These are phyloP conservation scores for Cremastinae sp. DNA, from an alignment of 2,888 invertebrate species.

Conservation along the genomic window DNA sequence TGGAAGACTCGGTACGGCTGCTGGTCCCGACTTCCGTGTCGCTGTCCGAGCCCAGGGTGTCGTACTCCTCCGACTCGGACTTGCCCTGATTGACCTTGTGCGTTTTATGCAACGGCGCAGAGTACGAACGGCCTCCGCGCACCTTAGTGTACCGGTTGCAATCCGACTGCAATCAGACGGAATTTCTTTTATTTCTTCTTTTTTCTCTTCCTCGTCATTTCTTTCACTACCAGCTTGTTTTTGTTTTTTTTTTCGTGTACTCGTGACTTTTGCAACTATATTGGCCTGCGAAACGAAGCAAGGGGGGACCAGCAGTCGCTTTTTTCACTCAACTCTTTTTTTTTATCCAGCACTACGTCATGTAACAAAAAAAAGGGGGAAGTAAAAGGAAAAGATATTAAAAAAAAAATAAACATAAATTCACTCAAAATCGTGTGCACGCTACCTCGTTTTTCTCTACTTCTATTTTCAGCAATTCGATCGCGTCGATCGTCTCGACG, in stretches of 20 bases:
- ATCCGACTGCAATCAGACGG: constrained; percentile 81
- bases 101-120: constrained; percentile 80
- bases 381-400: constrained; percentile 33
- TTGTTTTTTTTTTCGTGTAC: background rate
- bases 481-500: too few species aligned
- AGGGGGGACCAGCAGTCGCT: constrained; percentile 79
- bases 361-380: constrained; percentile 12
- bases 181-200: constrained; percentile 68
- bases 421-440: too few species aligned
- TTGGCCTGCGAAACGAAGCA: constrained; percentile 74
- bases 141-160: constrained; percentile 81
- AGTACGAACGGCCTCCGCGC: constrained; percentile 80
- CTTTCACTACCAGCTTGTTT: constrained; percentile 21
- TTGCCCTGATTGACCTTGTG: constrained; percentile 93
- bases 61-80: constrained; percentile 83
- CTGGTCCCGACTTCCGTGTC: constrained; percentile 82
- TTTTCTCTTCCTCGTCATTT: constrained; percentile 19
- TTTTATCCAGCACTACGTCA: constrained; percentile 12
- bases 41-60: constrained; percentile 83
- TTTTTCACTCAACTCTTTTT: constrained; percentile 33
- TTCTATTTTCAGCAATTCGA: too few species aligned
- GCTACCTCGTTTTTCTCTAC: too few species aligned
- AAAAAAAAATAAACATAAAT: too few species aligned
- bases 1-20: constrained; percentile 81
- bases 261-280: background rate